These are phyloP conservation scores for Hofmannophila pseudospretella DNA, from an alignment of 2,888 invertebrate species.

Conservation along the genomic window DNA sequence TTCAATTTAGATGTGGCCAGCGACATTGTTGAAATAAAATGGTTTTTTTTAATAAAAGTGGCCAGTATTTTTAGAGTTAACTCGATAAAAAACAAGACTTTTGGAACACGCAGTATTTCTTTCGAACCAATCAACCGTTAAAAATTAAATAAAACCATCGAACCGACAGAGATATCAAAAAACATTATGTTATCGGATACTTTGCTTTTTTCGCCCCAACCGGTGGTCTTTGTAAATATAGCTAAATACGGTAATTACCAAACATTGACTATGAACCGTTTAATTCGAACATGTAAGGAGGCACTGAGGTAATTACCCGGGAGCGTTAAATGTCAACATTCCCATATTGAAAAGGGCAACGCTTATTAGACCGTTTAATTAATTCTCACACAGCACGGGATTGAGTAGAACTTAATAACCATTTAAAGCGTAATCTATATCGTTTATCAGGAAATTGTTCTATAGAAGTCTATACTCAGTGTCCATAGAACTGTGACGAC, in stretches of 20 bases:
- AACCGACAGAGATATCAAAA: not conserved
- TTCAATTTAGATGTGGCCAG: not conserved
- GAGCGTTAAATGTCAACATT: slow-evolving; percentile 61
- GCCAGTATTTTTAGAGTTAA: too few relatives aligned
- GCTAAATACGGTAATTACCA: not conserved
- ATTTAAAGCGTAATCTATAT: slow-evolving; percentile 32
- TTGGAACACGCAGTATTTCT: too few relatives aligned
- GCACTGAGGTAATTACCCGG: slow-evolving; percentile 30
- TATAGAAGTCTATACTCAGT: too few relatives aligned
- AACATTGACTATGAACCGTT: slow-evolving; percentile 34
- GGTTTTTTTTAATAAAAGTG: too few relatives aligned
- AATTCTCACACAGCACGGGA: slow-evolving; percentile 2
- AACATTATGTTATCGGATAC: too few relatives aligned
- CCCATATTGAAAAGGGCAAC: slow-evolving; percentile 50
- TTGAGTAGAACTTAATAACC: slow-evolving; percentile 30
- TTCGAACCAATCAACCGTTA: too few relatives aligned
- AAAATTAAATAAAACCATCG: not conserved
- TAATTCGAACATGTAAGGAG: slow-evolving; percentile 35
- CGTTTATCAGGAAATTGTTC: slow-evolving; percentile 23
- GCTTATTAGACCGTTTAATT: slow-evolving; percentile 42
- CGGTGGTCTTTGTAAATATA: slow-evolving; percentile 3
- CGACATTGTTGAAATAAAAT: not conserved
- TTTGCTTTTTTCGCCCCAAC: not conserved
- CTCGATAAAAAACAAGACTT: too few relatives aligned
- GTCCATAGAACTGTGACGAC: too few relatives aligned